Evolutionary conservation across 2,888 invertebrate genomes (phyloP), one percentile per base, ranked within the genome.

Genomic region (Neuroscelio doddi): DNA sequence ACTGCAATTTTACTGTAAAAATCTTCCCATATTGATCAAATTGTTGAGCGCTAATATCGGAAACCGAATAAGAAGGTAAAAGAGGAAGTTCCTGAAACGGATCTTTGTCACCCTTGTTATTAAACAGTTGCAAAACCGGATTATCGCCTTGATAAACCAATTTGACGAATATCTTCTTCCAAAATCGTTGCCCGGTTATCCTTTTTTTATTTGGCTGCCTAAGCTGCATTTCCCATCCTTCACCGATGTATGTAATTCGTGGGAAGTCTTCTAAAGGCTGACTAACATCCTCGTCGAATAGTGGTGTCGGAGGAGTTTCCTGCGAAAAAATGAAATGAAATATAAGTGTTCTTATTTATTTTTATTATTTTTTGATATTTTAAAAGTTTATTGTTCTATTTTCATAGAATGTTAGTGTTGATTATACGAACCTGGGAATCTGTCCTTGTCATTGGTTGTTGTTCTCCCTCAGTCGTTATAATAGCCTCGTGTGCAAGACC

Each of bases 21-120:
- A 99, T 98, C 87, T 99, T 99, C 24, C 98, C 98, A 84, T 94
- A 99, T 85, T 97, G 96, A 86, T 99, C 99, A 83, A 96, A 98
- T 84, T 98, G 98, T 86, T 99, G 99, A 27, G 97, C 95, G 45
- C 93, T 94, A 42, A 96, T 92, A 64, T 96, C 97, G 1, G 97
- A 97, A 39, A 97, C 93, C 1, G 96, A 96, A 86, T 98, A 98
- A 83, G 96, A 97, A 1, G 97, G 93, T 84, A 97, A 95, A 69
- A 97, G 86, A 0, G 96, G 96, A 71, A 98, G 87, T 86, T 98
- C 98, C 86, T 98, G 97, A 86, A 97, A 95, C 0, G 97, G 94
- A 83, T 96, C 95, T 83, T 93, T 94, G 81, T 96, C 96, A 1
- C 90, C 89, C 50, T 91, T 90, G 72, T 91, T 90, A 83, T 94